Base-by-base conservation (phyloP, 1,140 invertebrate species). In the Berghia stephanieae region DNA sequence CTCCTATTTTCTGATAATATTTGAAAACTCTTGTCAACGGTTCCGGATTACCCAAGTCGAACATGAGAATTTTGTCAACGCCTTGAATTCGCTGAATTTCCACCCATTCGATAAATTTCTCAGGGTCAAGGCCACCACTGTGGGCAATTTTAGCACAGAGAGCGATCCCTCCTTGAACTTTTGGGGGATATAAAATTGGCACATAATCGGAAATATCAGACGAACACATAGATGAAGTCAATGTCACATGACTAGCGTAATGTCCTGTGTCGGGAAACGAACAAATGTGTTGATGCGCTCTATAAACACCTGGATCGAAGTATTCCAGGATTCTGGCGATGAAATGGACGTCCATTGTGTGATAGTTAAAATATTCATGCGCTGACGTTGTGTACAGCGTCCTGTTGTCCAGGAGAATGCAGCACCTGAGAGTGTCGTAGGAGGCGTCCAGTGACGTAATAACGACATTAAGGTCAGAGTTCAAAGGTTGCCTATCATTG, bases 71-170 rank as follows among this genome's bases (percentile, higher is more conserved):
- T 18, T 78, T 73, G 57, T 78, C 75, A 44, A 80, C 79, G 5
- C 79, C 79, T 34, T 77, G 75, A 0, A 80, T 27, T 10, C 68
- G 34, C 52, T 80, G 79, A 1, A 80, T 42, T 49, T 80, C 79
- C 46, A 80, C 74, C 79, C 79, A 77, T 52, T 80, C 79, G 18
- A 77, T 75, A 16, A 80, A 42, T 42, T 76, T 73, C 36, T 73
- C 60, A 16, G 79, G 79, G 55, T 77, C 71, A 44, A 77, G 70
- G 0, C 24, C 43, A 2, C 44, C 31, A 10, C 79, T 69, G 42
- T 57, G 57, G n/a, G 71, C 70, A 18, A 69, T 46, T 49, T 80
- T 80, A 0, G 60, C 79, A 44, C 79, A 80, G 3, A 80, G 38
- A 6, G 79, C 79, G 21, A 80, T 31, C 0, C 79, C 75, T 2